Conservation (phyloP, 2,113 vertebrate species). For the Nerophis ophidion region DNA sequence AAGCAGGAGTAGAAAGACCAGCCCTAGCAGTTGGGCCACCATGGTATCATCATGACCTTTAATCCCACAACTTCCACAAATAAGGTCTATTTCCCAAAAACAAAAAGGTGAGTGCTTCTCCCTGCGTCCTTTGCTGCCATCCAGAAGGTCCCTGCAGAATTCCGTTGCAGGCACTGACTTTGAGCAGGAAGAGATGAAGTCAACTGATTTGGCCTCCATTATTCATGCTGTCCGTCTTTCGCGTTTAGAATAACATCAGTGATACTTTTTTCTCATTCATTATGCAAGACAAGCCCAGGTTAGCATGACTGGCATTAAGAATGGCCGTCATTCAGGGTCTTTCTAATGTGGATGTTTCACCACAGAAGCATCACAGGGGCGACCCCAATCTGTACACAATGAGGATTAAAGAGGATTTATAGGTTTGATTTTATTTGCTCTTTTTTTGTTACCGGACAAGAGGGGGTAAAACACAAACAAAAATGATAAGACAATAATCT, state of each 20-base stretch:
- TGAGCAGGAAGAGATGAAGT: constrained; percentile 32
- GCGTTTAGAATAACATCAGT: constrained; percentile 52
- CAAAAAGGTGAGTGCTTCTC: background rate
- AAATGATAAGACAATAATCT: background rate
- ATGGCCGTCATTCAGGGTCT: constrained; percentile 4
- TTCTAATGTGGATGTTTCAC: background rate
- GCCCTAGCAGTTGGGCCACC: constrained; percentile 54
- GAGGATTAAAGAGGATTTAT: constrained; percentile 8
- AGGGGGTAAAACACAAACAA: background rate
- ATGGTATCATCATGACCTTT: constrained; percentile 64
- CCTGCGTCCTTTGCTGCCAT: background rate
- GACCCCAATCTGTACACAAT: background rate
- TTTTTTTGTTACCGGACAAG: background rate
- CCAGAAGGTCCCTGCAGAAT: constrained; percentile 19
- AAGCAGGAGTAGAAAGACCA: constrained; percentile 44
- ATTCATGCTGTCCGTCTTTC: constrained; percentile 48
- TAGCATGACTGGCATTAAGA: background rate
- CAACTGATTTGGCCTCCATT: constrained; percentile 60
- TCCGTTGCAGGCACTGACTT: constrained; percentile 30
- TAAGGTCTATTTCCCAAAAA: background rate
- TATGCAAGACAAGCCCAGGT: constrained; percentile 38
- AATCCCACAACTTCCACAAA: constrained; percentile 25
- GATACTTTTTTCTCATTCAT: constrained; percentile 54
- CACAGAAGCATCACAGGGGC: background rate
- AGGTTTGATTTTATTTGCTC: constrained; percentile 6